These are phyloP conservation scores for Drosophila glabriapex DNA, from an alignment of 2,888 invertebrate species.

Conservation along the genomic window DNA sequence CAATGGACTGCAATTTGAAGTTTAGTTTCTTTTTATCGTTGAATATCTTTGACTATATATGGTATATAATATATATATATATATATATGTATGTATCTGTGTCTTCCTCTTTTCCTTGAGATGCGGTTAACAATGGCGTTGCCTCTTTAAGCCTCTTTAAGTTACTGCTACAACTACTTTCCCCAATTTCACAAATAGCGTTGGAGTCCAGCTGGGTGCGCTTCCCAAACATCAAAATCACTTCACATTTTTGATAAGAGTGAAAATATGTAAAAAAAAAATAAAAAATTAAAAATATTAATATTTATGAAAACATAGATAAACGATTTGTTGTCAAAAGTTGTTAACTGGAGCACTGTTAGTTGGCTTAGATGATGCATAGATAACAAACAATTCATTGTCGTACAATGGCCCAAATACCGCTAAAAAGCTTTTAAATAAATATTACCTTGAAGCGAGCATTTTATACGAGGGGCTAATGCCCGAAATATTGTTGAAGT, in stretches of 20 bases:
- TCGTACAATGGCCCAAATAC: constrained; percentile 55
- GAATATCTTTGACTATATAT: no score
- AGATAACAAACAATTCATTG: constrained; percentile 38
- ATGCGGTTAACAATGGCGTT: no score
- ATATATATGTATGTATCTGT: background rate
- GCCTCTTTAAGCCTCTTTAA: constrained; percentile 67
- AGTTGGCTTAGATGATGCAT: constrained; percentile 11
- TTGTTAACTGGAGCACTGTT: constrained; percentile 22
- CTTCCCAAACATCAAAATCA: background rate
- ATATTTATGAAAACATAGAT: background rate
- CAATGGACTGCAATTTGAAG: no score
- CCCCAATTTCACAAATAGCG: constrained; percentile 5
- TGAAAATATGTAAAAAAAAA: background rate
- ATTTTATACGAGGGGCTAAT: constrained; percentile 58
- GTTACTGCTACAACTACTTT: background rate
- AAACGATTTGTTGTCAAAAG: background rate
- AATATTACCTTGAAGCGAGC: constrained; percentile 58
- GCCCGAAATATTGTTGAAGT: constrained; percentile 50
- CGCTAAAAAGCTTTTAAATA: constrained; percentile 35
- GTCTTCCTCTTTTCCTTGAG: constrained; percentile 10
- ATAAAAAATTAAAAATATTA: background rate
- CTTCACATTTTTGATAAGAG: background rate
- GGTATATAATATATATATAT: no score
- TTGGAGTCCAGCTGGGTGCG: background rate
- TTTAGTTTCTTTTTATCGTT: no score